phyloP scores from a whole-genome alignment of 2,797 vertebrate genomes.

The Neostethus bicornis region DNA sequence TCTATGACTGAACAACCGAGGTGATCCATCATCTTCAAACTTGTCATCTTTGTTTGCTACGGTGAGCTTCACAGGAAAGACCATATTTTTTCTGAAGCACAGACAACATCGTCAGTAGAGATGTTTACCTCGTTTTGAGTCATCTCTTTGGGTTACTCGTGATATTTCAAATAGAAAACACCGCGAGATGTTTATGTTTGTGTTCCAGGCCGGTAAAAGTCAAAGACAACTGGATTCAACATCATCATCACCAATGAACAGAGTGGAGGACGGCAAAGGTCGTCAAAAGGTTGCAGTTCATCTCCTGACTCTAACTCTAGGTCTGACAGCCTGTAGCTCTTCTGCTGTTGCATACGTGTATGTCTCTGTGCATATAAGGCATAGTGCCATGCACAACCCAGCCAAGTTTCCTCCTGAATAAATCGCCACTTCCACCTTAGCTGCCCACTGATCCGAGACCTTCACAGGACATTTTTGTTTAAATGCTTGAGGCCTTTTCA shows the following conservation, averaged over 20 bases:
- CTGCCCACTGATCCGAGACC: constrained; percentile 33
- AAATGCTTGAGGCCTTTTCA: constrained; percentile 23
- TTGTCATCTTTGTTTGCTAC: constrained; percentile 52
- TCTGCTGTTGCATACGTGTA: constrained; percentile 15
- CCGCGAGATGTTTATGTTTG: constrained; percentile 33
- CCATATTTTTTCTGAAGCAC: constrained; percentile 30
- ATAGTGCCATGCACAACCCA: constrained; percentile 29
- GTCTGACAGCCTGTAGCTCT: constrained; percentile 29
- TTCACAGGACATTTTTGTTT: not conserved
- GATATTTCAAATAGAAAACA: constrained; percentile 27
- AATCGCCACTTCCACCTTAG: constrained; percentile 36
- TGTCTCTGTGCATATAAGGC: constrained; percentile 30
- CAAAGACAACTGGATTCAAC: constrained; percentile 21
- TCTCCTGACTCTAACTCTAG: constrained; percentile 41
- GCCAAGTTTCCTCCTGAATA: constrained; percentile 3
- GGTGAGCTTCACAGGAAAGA: constrained; percentile 30
- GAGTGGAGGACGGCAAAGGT: constrained; percentile 40
- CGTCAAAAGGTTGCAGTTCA: constrained; percentile 35
- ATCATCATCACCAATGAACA: constrained; percentile 34
- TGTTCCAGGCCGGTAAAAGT: constrained; percentile 22
- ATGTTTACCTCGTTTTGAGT: constrained; percentile 26
- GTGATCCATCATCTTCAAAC: constrained; percentile 59
- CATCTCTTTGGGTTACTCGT: constrained; percentile 10
- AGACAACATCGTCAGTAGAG: constrained; percentile 39
- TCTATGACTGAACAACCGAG: constrained; percentile 46